Conservation (phyloP, 1,140 invertebrate species). For the Phymorhynchus buccinoides region DNA sequence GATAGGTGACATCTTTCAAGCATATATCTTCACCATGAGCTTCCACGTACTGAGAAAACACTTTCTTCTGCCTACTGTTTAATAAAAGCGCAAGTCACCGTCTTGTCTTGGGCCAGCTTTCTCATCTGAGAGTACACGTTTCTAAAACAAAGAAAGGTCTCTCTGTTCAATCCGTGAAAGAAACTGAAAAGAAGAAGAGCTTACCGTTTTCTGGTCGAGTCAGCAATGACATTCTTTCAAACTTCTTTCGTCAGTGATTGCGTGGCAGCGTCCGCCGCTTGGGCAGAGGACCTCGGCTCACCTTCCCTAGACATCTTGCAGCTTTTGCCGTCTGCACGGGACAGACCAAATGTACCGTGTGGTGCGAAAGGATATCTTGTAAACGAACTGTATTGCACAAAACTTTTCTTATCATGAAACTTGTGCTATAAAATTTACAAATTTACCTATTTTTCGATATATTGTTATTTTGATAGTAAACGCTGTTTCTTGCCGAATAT, state of each 20-base stretch:
- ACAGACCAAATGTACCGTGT: conserved; percentile 38
- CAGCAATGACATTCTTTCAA: conserved; percentile 77
- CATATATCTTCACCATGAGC: neutral
- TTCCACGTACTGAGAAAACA: conserved; percentile 12
- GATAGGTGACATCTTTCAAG: neutral
- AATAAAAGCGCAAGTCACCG: conserved; percentile 40
- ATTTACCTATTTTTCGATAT: neutral
- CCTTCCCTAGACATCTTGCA: conserved; percentile 74
- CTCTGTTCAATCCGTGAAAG: too few relatives aligned
- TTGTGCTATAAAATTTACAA: neutral
- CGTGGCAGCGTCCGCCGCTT: conserved; percentile 74
- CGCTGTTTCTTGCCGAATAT: neutral
- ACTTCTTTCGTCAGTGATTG: conserved; percentile 77
- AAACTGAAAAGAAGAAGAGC: conserved; percentile 28
- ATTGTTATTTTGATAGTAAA: neutral
- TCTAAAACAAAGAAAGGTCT: too few relatives aligned
- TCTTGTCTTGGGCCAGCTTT: conserved; percentile 43
- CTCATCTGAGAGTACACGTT: conserved; percentile 32
- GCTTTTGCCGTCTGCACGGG: conserved; percentile 55
- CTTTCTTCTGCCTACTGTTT: conserved; percentile 36
- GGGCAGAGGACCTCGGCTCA: conserved; percentile 72
- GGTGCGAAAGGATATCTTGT: conserved; percentile 9
- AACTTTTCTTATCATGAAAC: neutral
- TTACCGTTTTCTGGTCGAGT: conserved; percentile 77
- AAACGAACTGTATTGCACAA: conserved; percentile 29